Base-by-base conservation (phyloP, 1,140 invertebrate species). In the Ceratosolen fusciceps region DNA sequence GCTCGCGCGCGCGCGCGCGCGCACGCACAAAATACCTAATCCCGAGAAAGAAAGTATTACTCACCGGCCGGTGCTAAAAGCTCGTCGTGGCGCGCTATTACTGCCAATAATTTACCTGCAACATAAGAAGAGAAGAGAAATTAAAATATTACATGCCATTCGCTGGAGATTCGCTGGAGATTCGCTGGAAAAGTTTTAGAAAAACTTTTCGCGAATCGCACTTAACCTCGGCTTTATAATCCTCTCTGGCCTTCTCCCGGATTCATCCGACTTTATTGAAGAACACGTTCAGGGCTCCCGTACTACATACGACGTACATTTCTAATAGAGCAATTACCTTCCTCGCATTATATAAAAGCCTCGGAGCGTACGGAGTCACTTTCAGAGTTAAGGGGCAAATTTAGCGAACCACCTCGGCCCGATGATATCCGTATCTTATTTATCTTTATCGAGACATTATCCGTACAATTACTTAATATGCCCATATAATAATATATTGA, bases 61-160 rank as follows among this genome's bases (percentile, higher is more conserved):
- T 65, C 24, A 74, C 72, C 62, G 0, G 7, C 26, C 9, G 0
- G 31, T 12, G 21, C 19, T 39, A 21, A 24, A 43, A 43, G 39
- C 39, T 43, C n/a, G 3, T 1, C 19, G 37, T 34, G 21, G 10
- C 7, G 62, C 10, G 12, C 9, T n/a, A 12, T 47, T 9, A 43
- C 12, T 49, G 47, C 19, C 72, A 60, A 24, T 31, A 47, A 74
- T 73, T 74, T 75, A 75, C 74, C 60, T 75, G 74, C 7, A 75
- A 65, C 31, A 65, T n/a, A n/a, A n/a, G n/a, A n/a, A n/a, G 60
- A 75, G 21, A 34, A 65, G 39, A 60, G 14, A 21, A 60, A 34
- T 37, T 5, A 39, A 43, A 5, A 26, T 43, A 47, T 70, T 70
- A 49, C 43, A 70, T 1, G 12, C 14, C 12, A 60, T 16, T 14